phyloP scores from a whole-genome alignment of 2,113 vertebrate genomes.

The Otis tarda region DNA sequence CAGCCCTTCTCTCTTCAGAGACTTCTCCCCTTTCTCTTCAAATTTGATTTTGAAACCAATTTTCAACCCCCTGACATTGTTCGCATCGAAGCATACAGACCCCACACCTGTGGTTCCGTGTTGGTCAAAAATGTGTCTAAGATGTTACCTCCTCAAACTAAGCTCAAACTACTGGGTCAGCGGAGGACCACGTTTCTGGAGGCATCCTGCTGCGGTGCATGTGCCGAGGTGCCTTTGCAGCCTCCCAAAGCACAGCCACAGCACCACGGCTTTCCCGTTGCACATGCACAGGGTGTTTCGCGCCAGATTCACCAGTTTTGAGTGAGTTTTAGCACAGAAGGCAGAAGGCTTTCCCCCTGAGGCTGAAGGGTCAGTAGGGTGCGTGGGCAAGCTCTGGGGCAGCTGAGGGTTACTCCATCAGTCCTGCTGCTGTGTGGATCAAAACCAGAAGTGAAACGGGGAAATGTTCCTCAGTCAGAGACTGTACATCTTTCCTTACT shows the following conservation, averaged over 20 bases:
- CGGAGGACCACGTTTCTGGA: background rate
- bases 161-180: background rate
- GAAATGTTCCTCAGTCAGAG: background rate
- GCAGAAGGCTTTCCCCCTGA: background rate
- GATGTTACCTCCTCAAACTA: background rate
- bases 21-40: background rate
- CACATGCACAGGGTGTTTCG: accelerated
- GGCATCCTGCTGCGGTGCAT: background rate
- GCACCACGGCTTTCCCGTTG: accelerated
- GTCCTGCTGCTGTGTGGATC: background rate
- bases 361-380: background rate
- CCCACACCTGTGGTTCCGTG: accelerated
- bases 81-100: background rate
- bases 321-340: background rate
- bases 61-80: background rate
- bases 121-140: background rate
- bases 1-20: background rate
- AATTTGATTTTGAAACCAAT: background rate
- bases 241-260: background rate
- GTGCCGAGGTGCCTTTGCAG: background rate
- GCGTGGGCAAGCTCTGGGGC: background rate
- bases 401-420: background rate
- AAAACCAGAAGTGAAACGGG: background rate
- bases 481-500: background rate
- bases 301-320: background rate